A percentile compares a stretch with the other conserved stretches of the same genome.
Evolutionary conservation across 2,113 vertebrate species (phyloP).

Genomic region (Xiphophorus maculatus): DNA sequence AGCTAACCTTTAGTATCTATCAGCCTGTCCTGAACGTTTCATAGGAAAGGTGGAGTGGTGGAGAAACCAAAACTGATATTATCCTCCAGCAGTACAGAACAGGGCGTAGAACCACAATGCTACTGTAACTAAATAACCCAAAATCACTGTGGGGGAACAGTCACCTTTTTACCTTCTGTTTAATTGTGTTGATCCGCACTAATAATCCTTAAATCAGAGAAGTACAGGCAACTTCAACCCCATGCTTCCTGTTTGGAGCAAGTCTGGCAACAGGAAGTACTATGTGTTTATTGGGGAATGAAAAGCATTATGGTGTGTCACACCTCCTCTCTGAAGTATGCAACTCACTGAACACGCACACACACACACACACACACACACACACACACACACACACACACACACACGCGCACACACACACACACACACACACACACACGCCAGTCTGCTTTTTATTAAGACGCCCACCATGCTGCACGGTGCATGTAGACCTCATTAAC

Average conservation of each 20-base stretch:
- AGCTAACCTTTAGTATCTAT: neutral
- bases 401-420: too few species aligned
- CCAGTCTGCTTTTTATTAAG: slow-evolving; percentile 75
- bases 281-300: slow-evolving; percentile 71
- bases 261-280: slow-evolving; percentile 65
- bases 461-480: slow-evolving; percentile 63
- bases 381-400: slow-evolving; percentile 13
- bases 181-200: neutral
- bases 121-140: neutral
- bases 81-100: neutral
- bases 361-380: too few species aligned
- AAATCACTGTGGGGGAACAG: neutral
- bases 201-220: neutral
- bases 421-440: slow-evolving; percentile 12
- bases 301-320: slow-evolving; percentile 70
- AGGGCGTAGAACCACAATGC: neutral
- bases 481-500: slow-evolving; percentile 54
- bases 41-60: neutral
- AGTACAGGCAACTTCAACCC: slow-evolving; percentile 6
- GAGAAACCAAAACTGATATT: neutral
- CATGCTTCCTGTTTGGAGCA: slow-evolving; percentile 49
- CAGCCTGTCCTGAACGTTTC: neutral
- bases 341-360: slow-evolving; percentile 38
- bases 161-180: neutral
- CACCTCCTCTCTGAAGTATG: slow-evolving; percentile 68